These are phyloP conservation scores for Drosophila navojoa DNA, from an alignment of 1,140 invertebrate genomes.

Conservation along the genomic window DNA sequence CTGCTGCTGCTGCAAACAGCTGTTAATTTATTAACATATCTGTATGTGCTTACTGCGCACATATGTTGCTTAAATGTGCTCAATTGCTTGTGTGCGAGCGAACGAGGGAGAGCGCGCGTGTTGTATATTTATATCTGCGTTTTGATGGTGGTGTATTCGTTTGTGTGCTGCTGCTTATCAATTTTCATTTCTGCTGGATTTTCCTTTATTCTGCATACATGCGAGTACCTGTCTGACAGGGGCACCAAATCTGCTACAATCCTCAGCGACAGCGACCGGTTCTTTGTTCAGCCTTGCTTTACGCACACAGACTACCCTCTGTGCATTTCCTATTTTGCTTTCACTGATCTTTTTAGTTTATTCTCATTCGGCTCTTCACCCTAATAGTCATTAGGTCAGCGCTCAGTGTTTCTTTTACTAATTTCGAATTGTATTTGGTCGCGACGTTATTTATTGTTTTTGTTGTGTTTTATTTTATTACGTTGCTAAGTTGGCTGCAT, in stretches of 20 bases:
- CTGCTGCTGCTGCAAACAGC: constrained; percentile 68
- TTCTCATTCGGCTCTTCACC: constrained; percentile 8
- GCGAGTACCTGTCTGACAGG: constrained; percentile 46
- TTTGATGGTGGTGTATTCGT: constrained; percentile 47
- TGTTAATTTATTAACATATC: constrained; percentile 81
- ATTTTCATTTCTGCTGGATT: constrained; percentile 24
- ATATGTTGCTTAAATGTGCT: constrained; percentile 65
- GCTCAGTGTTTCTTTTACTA: background rate
- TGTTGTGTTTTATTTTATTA: background rate
- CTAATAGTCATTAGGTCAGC: constrained; percentile 19
- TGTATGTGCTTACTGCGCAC: constrained; percentile 47
- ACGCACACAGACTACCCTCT: constrained; percentile 20
- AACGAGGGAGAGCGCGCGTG: constrained; percentile 1
- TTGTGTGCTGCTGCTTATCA: constrained; percentile 38
- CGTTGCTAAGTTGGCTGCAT: constrained; percentile 2
- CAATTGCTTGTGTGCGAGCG: constrained; percentile 27
- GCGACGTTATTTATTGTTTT: background rate
- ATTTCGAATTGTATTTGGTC: constrained; percentile 9
- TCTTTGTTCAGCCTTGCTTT: constrained; percentile 15
- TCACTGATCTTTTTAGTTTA: constrained; percentile 23
- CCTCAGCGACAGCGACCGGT: constrained; percentile 24
- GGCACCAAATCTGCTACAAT: constrained; percentile 35
- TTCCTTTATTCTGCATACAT: constrained; percentile 18
- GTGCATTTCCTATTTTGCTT: constrained; percentile 21
- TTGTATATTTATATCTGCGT: background rate